Percentiles rank a stretch among this genome's conserved stretches.
These are phyloP conservation scores for Ectobius pallidus DNA, from an alignment of 2,888 invertebrate genomes.

Conservation along the genomic window DNA sequence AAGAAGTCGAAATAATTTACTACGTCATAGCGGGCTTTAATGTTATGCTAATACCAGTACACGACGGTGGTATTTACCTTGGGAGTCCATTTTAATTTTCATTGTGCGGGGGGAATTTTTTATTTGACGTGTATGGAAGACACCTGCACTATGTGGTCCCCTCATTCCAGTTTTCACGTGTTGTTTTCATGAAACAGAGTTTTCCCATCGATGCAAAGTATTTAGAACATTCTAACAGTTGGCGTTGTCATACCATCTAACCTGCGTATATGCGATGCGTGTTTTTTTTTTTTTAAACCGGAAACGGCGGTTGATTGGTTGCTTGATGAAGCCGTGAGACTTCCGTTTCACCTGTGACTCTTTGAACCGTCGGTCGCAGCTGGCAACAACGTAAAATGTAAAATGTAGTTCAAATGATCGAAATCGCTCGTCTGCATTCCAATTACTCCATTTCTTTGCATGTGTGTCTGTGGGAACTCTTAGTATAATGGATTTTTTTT, in stretches of 20 bases:
- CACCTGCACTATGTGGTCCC: not conserved
- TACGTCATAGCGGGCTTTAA: too few species aligned
- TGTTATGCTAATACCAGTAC: not conserved
- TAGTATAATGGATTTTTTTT: too few species aligned
- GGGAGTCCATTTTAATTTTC: not conserved
- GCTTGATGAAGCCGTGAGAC: slow-evolving; percentile 21
- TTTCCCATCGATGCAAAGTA: slow-evolving; percentile 6
- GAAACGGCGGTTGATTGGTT: slow-evolving; percentile 22
- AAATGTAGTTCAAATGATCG: slow-evolving; percentile 6
- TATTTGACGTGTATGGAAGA: not conserved
- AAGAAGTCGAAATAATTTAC: too few species aligned
- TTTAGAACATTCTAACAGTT: slow-evolving; percentile 23
- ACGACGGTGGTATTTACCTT: too few species aligned
- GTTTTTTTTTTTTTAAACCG: not conserved
- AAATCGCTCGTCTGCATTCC: not conserved
- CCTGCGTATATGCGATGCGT: not conserved
- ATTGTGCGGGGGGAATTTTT: not conserved
- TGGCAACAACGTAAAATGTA: slow-evolving; percentile 8
- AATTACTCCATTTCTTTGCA: slow-evolving; percentile 3
- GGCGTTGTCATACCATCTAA: slow-evolving; percentile 14
- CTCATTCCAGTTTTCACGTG: not conserved
- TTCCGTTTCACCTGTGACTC: slow-evolving; percentile 21
- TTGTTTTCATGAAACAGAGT: not conserved
- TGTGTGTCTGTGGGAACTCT: too few species aligned
- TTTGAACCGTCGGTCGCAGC: slow-evolving; percentile 18